Conservation (phyloP, 2,797 vertebrate genomes). For the Chiroxiphia lanceolata region DNA sequence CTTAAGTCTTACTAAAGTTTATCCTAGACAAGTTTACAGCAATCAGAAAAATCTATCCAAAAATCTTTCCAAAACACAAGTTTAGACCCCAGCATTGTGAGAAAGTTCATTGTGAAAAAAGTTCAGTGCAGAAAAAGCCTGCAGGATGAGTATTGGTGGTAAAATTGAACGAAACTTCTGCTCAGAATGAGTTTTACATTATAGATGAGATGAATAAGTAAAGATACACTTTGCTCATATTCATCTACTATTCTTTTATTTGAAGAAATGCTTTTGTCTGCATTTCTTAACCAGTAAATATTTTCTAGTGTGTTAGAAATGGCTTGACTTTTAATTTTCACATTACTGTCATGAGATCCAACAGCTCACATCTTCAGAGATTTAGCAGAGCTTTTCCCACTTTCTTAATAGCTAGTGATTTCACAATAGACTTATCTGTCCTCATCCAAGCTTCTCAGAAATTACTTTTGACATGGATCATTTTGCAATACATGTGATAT, state of each 20-base stretch:
- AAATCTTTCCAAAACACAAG: neutral
- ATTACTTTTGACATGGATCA: neutral
- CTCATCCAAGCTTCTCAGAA: neutral
- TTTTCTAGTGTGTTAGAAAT: neutral
- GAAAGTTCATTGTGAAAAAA: neutral
- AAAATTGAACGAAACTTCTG: neutral
- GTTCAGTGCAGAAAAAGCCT: neutral
- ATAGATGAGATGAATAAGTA: neutral
- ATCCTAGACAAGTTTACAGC: neutral
- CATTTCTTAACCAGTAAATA: neutral
- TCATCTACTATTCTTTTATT: neutral
- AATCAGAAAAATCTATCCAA: neutral
- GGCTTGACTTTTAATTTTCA: neutral
- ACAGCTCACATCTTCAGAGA: neutral
- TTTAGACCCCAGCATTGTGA: neutral
- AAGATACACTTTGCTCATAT: neutral
- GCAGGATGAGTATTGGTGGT: accelerated
- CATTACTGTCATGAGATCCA: neutral
- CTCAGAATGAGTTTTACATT: neutral
- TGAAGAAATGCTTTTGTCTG: neutral
- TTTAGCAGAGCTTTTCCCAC: neutral
- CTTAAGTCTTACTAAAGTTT: neutral
- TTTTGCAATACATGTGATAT: neutral
- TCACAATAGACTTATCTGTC: neutral
- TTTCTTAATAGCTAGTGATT: neutral